Evolutionary conservation across 1,140 invertebrate genomes (phyloP), one percentile per base, ranked within the genome.

Genomic region (Calosoma granatense): DNA sequence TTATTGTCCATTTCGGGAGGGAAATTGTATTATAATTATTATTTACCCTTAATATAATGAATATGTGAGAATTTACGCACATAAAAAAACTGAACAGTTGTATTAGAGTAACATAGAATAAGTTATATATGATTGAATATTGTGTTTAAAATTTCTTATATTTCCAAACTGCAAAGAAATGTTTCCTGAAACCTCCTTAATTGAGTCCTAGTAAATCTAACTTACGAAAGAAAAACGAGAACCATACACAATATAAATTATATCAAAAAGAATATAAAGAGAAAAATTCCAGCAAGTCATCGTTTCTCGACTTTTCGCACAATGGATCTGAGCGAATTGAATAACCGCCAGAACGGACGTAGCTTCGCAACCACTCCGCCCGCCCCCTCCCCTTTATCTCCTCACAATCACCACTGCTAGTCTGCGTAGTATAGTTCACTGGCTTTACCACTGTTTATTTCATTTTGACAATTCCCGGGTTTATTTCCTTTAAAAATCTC

Each of bases 361-460:
- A 14, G 26, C 26, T 14, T 6, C 4, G 6, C 4, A 17, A 47
- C 41, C 9, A 4, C 4, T 47, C 41, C 15, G 17, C 15, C 17
- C 17, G 15, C 4, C 9, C 17, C 41, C 4, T 6, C 3, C 17
- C 41, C 15, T 47, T n/a, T n/a, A n/a, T n/a, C n/a, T n/a, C n/a
- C n/a, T n/a, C n/a, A n/a, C n/a, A n/a, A n/a, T n/a, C n/a, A n/a
- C n/a, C n/a, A n/a, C n/a, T n/a, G n/a, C n/a, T n/a, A n/a, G n/a
- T n/a, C n/a, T n/a, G n/a, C n/a, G n/a, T n/a, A n/a, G n/a, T n/a
- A n/a, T n/a, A n/a, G n/a, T n/a, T n/a, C n/a, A n/a, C n/a, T n/a
- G n/a, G n/a, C n/a, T n/a, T n/a, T n/a, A n/a, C n/a, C n/a, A n/a
- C 9, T 47, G 41, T 47, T 47, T 47, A 47, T 47, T 47, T 47